Percentiles rank a stretch among this genome's conserved stretches.
phyloP scores from a whole-genome alignment of 2,888 invertebrate genomes.

The Erpobdella octoculata region DNA sequence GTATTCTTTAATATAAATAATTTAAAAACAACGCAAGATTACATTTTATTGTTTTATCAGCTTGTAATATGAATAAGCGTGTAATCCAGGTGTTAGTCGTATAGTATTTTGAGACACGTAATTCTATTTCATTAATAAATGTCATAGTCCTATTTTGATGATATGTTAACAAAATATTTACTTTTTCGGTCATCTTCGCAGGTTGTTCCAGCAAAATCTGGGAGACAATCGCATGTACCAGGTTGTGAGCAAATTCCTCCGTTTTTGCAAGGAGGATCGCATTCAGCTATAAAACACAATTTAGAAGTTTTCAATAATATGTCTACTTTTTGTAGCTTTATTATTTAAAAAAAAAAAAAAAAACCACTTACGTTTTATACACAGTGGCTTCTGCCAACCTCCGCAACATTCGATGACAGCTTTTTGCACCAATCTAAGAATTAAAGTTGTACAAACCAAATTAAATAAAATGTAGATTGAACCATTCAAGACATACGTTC shows the following conservation, averaged over 20 bases:
- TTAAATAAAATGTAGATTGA: too few relatives aligned
- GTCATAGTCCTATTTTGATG: background rate
- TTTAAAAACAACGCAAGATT: background rate
- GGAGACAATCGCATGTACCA: constrained; percentile 26
- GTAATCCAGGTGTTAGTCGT: background rate
- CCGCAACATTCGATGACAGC: constrained; percentile 21
- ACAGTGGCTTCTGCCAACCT: constrained; percentile 17
- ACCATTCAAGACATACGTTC: too few relatives aligned
- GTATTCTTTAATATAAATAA: background rate
- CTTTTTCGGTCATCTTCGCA: constrained; percentile 22
- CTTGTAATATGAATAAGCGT: background rate
- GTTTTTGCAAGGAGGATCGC: constrained; percentile 22
- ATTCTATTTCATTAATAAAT: background rate
- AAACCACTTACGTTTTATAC: constrained; percentile 7
- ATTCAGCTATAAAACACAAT: constrained; percentile 17
- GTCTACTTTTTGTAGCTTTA: background rate
- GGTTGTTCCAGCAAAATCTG: constrained; percentile 14
- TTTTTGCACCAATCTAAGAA: constrained; percentile 11
- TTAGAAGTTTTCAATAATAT: too few relatives aligned
- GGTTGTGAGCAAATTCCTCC: constrained; percentile 30
- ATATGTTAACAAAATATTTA: too few relatives aligned
- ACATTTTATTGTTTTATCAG: background rate
- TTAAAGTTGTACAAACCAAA: too few relatives aligned
- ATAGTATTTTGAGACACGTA: background rate
- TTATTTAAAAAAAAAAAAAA: background rate